phyloP scores from a whole-genome alignment of 2,113 vertebrate species.

The Vombatus ursinus region DNA sequence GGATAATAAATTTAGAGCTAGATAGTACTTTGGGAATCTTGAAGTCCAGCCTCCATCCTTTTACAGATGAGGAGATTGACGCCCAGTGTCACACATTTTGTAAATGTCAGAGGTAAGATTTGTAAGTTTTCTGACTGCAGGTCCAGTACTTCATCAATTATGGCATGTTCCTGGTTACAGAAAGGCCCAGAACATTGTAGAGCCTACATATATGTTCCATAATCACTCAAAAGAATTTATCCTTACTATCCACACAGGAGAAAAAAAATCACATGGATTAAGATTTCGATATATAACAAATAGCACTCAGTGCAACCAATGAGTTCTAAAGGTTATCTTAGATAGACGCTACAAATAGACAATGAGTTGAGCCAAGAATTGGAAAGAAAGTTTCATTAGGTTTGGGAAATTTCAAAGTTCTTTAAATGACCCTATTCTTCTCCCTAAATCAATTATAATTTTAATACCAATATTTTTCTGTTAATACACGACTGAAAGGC shows the following conservation, averaged over 20 bases:
- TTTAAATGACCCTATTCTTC: not conserved
- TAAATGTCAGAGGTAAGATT: not conserved
- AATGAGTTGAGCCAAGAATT: not conserved
- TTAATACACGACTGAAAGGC: not conserved
- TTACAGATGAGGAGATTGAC: not conserved
- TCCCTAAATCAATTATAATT: not conserved
- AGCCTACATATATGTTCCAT: not conserved
- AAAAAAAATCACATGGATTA: not conserved
- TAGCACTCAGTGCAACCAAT: not conserved
- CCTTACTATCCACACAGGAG: not conserved
- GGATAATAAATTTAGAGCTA: not conserved
- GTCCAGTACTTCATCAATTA: not conserved
- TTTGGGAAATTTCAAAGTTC: not conserved
- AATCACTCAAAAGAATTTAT: not conserved
- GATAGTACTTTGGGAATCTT: not conserved
- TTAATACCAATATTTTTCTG: not conserved
- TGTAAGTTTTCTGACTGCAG: not conserved
- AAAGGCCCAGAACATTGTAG: not conserved
- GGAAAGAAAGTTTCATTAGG: not conserved
- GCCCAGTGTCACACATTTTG: not conserved
- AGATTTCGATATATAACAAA: not conserved
- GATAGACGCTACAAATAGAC: not conserved
- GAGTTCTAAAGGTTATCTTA: not conserved
- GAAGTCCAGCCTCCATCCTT: not conserved
- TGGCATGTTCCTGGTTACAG: not conserved